Base-by-base conservation (phyloP, 2,888 invertebrate genomes). In the Electrophaes corylata region DNA sequence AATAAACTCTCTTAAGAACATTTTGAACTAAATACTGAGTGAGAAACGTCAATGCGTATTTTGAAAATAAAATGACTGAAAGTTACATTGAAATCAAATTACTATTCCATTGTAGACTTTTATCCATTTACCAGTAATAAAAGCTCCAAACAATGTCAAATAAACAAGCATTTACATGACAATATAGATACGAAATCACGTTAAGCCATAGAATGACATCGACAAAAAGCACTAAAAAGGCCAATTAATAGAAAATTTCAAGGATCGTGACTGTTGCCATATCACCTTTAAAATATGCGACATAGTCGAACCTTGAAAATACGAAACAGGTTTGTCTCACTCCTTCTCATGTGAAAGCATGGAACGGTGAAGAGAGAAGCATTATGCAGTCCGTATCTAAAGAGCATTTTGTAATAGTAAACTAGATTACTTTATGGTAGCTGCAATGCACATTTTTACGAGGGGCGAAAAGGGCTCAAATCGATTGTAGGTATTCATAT, bases 171-270 rank as follows among this genome's bases (percentile, higher is more conserved):
- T 71, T 67, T 70, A 73, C 66, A 78, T 70, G 78, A 80, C 78
- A 81, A 78, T 76, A 74, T 70, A 67, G 72, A 77, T 76, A 79
- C 69, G 68, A 81, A 79, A 78, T 72, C 73, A 76, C 76, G 75
- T 79, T 78, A 75, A 77, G 71, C 73, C 60, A 66, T 75, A 74
- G 71, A 79, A 79, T 73, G 65, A 71, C 74, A 79, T 79, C 75
- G 76, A 77, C 77, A 79, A 83, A 78, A 78, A 73, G 72, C 71
- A 81, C 78, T 89, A 86, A 88, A 87, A 78, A 79, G 55, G 72
- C 54, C 81, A 86, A 86, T 88, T 86, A 88, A 88, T 88, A 86
- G 84, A 83, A 75, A 81, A 84, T 80, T 81, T 86, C 88, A 84
- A 84, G 63, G 66, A 62, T 70, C 70, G 65, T 81, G 87, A 86